Base-by-base conservation (phyloP, 2,888 invertebrate genomes). In the Lithophane leautieri region DNA sequence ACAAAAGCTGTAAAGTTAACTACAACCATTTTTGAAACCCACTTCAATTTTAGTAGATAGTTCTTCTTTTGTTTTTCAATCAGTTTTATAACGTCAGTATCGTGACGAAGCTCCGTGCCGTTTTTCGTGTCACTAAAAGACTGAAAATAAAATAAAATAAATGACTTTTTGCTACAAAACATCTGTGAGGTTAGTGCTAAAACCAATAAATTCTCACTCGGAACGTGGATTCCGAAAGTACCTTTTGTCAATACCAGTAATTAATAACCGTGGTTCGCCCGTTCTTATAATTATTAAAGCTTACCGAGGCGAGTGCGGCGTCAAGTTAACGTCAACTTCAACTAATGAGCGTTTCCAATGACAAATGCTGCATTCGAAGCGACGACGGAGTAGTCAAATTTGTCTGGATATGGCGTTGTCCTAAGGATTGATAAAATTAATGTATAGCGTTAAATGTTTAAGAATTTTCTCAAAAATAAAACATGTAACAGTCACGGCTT, bases 291-390 rank as follows among this genome's bases (percentile, higher is more conserved):
- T 95, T 94, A 95, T 95, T 93, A 94, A 94, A 95, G 94, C 95
- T 94, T 92, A 93, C 92, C 89, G 90, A 93, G 88, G 88, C 92
- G 92, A 92, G 91, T 92, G 92, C 91, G 88, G 93, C 92, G 93
- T 96, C 95, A 94, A 95, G 95, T 95, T 95, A 93, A 95, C 94
- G 95, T 96, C 95, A 95, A 91, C 93, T 93, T 91, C 90, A 92
- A 94, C 95, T 95, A 96, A 96, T 95, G 95, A 95, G 93, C 92
- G 91, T 91, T 94, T 90, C 90, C 90, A 91, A 94, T 95, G 95
- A 96, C 95, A 95, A 95, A 96, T 95, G 95, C 92, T 91, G 92
- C 91, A 92, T 94, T 94, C 90, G 91, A 90, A 90, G 89, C 89
- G 84, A 86, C 89, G 87, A 88, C 19, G 19, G 50, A 88, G 87